phyloP scores from a whole-genome alignment of 2,888 invertebrate genomes.

The Diloba caeruleocephala region DNA sequence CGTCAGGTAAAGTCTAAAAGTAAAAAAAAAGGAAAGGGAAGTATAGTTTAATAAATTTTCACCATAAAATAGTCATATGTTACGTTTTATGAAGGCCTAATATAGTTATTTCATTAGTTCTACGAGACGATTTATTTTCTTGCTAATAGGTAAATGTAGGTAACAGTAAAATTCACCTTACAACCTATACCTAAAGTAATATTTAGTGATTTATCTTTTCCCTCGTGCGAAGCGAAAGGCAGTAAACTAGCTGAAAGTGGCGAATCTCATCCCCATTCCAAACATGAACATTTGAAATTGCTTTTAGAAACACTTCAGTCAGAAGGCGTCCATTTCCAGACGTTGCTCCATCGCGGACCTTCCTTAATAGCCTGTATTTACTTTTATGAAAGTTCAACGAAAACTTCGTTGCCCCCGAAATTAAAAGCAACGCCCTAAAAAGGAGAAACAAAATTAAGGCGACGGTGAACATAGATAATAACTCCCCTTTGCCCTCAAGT shows the following conservation, averaged over 20 bases:
- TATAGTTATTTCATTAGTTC: neutral
- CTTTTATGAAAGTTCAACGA: slow-evolving; percentile 58
- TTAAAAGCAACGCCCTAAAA: slow-evolving; percentile 69
- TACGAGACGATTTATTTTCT: slow-evolving; percentile 2
- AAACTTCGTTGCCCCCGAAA: slow-evolving; percentile 65
- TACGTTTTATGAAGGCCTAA: too few relatives aligned
- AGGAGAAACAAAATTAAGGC: slow-evolving; percentile 70
- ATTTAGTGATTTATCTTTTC: slow-evolving; percentile 46
- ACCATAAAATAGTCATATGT: too few relatives aligned
- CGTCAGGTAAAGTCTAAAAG: too few relatives aligned
- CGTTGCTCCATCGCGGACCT: slow-evolving; percentile 50
- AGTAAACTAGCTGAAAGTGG: slow-evolving; percentile 51
- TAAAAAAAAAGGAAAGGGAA: too few relatives aligned
- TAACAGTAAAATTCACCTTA: slow-evolving; percentile 17
- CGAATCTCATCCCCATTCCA: slow-evolving; percentile 54
- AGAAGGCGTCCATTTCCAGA: slow-evolving; percentile 47
- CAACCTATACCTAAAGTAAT: slow-evolving; percentile 39
- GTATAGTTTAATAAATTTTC: too few relatives aligned
- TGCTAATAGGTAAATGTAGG: neutral
- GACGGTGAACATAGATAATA: slow-evolving; percentile 76
- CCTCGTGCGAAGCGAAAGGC: slow-evolving; percentile 34
- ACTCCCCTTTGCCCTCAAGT: slow-evolving; percentile 72
- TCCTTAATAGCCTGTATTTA: slow-evolving; percentile 63
- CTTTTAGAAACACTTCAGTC: slow-evolving; percentile 56
- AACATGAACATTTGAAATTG: slow-evolving; percentile 61